Base-by-base conservation (phyloP, 2,888 invertebrate species). In the Ferdinandea cuprea region DNA sequence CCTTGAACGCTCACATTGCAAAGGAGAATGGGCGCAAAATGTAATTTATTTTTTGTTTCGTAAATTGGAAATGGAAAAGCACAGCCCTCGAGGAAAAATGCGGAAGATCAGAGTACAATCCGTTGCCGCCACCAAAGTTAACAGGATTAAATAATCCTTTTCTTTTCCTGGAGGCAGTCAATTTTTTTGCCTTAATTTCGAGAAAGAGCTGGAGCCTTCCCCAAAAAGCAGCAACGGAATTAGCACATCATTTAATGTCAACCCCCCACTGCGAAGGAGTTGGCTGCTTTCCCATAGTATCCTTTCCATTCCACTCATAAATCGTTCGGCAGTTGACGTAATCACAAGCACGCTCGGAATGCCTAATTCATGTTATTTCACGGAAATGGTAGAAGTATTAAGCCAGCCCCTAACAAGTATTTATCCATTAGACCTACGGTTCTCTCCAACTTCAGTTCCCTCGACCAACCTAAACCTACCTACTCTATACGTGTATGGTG, bases 281-380 rank as follows among this genome's bases (percentile, higher is more conserved):
- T 48, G 13, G 6, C 37, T 17, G 56, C 21, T 65, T 58, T 48
- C 46, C 56, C 44, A 65, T 48, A 58, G 32, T 9, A 30, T 46
- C 9, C 44, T 46, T 7, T 1, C 11, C 40, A 59, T 48, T 15
- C 44, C 44, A 63, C 21, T 52, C 65, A 68, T 80, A 80, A 69
- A 71, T 76, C 40, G 30, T 52, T 30, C 7, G 46, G 59, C 52
- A 48, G 44, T 59, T 44, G 52, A 58, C 44, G 42, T 71, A 66
- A 71, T 81, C 56, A 76, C 35, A 71, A 58, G 50, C 68, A 54
- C 68, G 42, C 35, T n/a, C 30, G 25, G 71, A 76, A 76, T 65
- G 50, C 65, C 65, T 66, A 76, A 81, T 71, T 76, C 46, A 65
- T 71, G 63, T 65, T 71, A 44, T 59, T 59, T 32, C 46, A 74